These are phyloP conservation scores for Vanacampus margaritifer DNA, from an alignment of 2,113 vertebrate genomes.

Conservation along the genomic window DNA sequence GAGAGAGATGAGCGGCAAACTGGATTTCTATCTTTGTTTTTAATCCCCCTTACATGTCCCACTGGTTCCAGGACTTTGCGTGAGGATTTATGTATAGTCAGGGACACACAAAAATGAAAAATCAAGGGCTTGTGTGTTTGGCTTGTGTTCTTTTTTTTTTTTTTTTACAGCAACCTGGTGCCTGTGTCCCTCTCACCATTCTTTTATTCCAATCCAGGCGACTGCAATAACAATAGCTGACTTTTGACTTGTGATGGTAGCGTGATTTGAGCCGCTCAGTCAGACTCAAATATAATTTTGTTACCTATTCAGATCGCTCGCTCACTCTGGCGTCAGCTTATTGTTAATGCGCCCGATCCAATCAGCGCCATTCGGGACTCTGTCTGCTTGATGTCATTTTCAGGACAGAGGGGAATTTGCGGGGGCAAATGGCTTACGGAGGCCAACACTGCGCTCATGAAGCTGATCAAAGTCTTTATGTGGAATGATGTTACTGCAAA, in stretches of 20 bases:
- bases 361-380: not conserved
- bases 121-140: slow-evolving; percentile 21
- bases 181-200: not conserved
- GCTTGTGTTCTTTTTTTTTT: slow-evolving; percentile 17
- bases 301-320: slow-evolving; percentile 4
- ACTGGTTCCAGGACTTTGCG: slow-evolving; percentile 40
- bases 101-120: slow-evolving; percentile 22
- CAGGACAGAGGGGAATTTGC: not conserved
- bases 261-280: slow-evolving; percentile 7
- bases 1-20: slow-evolving; percentile 33
- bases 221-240: slow-evolving; percentile 12
- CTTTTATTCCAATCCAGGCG: not conserved
- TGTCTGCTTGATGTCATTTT: slow-evolving; percentile 13
- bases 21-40: slow-evolving; percentile 70
- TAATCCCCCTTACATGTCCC: slow-evolving; percentile 60
- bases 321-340: not conserved
- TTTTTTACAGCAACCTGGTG: not conserved
- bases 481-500: not conserved
- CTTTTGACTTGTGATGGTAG: slow-evolving; percentile 15
- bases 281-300: slow-evolving; percentile 16
- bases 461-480: slow-evolving; percentile 4
- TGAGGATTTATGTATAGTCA: slow-evolving; percentile 34
- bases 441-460: slow-evolving; percentile 5
- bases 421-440: not conserved
- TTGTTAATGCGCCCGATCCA: slow-evolving; percentile 3